Conservation (phyloP, 2,113 vertebrate genomes). For the Phoxinus phoxinus region DNA sequence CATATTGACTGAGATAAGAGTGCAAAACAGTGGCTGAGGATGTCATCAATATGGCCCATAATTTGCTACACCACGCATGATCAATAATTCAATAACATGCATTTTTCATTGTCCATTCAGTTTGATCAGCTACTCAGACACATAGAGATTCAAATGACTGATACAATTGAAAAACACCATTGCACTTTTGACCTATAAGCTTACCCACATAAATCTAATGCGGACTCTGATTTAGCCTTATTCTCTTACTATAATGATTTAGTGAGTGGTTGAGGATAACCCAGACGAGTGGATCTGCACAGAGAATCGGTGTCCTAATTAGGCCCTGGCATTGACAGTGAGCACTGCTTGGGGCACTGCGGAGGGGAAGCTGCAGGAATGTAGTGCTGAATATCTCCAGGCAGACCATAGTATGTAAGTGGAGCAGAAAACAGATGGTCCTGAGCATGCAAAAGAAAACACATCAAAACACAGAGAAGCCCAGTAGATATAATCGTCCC, state of each 20-base stretch:
- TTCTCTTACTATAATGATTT: neutral
- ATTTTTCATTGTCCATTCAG: slow-evolving; percentile 9
- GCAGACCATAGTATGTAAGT: slow-evolving; percentile 47
- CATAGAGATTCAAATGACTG: neutral
- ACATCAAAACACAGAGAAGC: neutral
- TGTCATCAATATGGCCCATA: slow-evolving; percentile 2
- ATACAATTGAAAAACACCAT: neutral
- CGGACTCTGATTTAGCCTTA: neutral
- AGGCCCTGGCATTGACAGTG: slow-evolving; percentile 18
- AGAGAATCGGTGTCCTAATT: slow-evolving; percentile 39
- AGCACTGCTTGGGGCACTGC: slow-evolving; percentile 35
- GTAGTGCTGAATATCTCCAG: slow-evolving; percentile 22
- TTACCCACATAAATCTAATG: neutral
- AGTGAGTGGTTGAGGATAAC: neutral
- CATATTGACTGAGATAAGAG: neutral
- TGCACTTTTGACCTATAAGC: neutral
- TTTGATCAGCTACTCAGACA: slow-evolving; percentile 7
- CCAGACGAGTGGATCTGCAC: neutral
- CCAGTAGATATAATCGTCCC: slow-evolving; percentile 5
- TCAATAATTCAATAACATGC: slow-evolving; percentile 23
- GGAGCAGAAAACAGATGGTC: slow-evolving; percentile 60
- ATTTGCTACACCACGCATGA: neutral
- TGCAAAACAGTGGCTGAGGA: neutral
- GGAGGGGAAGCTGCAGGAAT: slow-evolving; percentile 35
- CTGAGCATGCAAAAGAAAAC: slow-evolving; percentile 22